Evolutionary conservation across 2,888 invertebrate genomes (phyloP), one percentile per base, ranked within the genome.

Genomic region (Spodoptera littoralis): DNA sequence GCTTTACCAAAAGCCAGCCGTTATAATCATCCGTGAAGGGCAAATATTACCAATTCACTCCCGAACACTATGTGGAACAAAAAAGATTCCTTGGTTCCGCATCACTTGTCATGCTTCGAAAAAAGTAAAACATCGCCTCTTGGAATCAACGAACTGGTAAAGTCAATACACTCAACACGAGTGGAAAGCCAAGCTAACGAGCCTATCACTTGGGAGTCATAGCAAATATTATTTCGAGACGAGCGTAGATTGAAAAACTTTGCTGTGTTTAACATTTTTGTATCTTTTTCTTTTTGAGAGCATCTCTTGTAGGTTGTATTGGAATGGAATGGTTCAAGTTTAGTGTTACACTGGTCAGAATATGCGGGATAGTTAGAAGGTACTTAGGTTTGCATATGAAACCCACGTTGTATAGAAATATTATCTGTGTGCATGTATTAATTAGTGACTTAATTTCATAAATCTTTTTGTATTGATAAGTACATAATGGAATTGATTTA

Each of bases 141-240:
- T 79, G 85, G 82, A 84, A 85, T 82, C 90, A 91, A 90, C 91
- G 91, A 91, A 90, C 90, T 89, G 90, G 84, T 77, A 90, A 90
- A 88, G 90, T 90, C 90, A 91, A 91, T 89, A 91, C 84, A 84
- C 85, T 87, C 85, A 77, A 79, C 82, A 82, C 83, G 79, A 84
- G 76, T 80, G 86, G 79, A 82, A 79, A 82, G 85, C 83, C 77
- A 76, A 80, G 81, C 85, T 91, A 91, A 91, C 91, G 91, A 91
- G 88, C 83, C 76, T 84, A 84, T 88, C 88, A 84, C 84, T 82
- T 73, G 81, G 77, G 80, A 83, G 80, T 83, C 83, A 83, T 77
- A 74, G 87, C 85, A 91, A 92, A 92, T 90, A 90, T 90, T 90
- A 88, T 90, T 85, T 83, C 83, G 79, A 77, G 68, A 73, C 68